These are phyloP conservation scores for Sphinx pinastri DNA, from an alignment of 2,888 invertebrate genomes.

Conservation along the genomic window DNA sequence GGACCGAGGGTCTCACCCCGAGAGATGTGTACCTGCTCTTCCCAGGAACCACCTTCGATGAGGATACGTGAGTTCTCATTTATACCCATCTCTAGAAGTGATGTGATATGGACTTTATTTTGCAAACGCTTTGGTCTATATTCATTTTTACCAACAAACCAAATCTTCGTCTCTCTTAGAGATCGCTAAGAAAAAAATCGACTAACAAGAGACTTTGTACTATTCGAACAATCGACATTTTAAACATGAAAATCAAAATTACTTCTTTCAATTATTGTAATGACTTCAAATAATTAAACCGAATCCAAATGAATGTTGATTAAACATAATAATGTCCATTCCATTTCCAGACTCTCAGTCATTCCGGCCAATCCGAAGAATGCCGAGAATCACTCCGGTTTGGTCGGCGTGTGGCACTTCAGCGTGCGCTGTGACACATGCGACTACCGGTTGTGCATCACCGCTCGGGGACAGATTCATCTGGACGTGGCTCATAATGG, in stretches of 20 bases:
- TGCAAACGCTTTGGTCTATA: no score
- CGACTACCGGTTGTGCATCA: constrained; percentile 67
- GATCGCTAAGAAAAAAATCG: no score
- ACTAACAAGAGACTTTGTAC: no score
- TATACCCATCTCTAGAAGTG: background rate
- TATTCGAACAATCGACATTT: no score
- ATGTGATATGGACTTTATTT: no score
- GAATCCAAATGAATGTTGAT: no score
- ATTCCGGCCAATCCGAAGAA: constrained; percentile 52
- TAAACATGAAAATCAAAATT: no score
- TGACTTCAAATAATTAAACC: no score
- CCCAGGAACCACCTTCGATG: constrained; percentile 57
- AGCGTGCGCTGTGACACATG: constrained; percentile 73
- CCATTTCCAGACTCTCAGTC: constrained; percentile 60
- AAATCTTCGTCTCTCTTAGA: no score
- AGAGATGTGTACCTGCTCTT: constrained; percentile 67
- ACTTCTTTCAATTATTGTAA: no score
- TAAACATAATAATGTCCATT: background rate
- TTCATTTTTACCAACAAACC: no score
- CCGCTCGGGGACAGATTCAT: constrained; percentile 63
- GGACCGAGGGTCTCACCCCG: constrained; percentile 57
- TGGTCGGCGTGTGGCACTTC: constrained; percentile 74
- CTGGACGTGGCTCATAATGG: constrained; percentile 56
- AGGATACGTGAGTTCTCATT: constrained; percentile 57
- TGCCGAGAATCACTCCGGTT: constrained; percentile 2